Evolutionary conservation across 2,888 invertebrate genomes (phyloP).

Genomic region (Rhabditoides inermis): DNA sequence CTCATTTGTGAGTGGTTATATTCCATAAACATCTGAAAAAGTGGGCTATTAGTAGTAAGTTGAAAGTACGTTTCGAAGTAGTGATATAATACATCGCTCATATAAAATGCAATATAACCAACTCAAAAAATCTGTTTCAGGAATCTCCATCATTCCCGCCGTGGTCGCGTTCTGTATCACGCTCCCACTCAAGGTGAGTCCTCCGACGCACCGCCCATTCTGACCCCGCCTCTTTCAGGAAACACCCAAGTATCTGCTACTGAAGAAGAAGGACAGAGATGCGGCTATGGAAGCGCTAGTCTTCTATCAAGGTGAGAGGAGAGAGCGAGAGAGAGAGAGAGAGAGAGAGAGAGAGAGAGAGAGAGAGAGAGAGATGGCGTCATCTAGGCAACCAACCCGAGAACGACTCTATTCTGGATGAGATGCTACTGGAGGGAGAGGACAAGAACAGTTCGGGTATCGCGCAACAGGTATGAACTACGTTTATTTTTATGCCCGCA

Average conservation of each 20-base stretch:
- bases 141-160: slow-evolving; percentile 25
- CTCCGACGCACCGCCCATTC: too few relatives aligned
- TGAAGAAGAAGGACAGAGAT: slow-evolving; percentile 18
- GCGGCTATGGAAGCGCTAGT: slow-evolving; percentile 17
- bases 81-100: neutral
- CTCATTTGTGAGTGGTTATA: too few relatives aligned
- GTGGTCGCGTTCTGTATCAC: slow-evolving; percentile 25
- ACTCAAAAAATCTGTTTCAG: neutral
- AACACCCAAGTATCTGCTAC: slow-evolving; percentile 31
- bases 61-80: too few relatives aligned
- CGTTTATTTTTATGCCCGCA: neutral
- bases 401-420: slow-evolving; percentile 15
- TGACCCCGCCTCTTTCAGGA: too few relatives aligned
- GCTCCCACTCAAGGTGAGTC: too few relatives aligned
- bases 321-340: neutral
- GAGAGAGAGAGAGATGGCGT: too few relatives aligned
- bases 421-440: slow-evolving; percentile 32
- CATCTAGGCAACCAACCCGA: slow-evolving; percentile 7
- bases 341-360: neutral
- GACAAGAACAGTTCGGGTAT: neutral
- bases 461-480: slow-evolving; percentile 3
- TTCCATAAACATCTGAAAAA: too few relatives aligned
- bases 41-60: too few relatives aligned
- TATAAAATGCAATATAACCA: neutral
- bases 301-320: slow-evolving; percentile 21